Conservation (phyloP, 2,797 vertebrate genomes). For the Sphenopsis melanotis region DNA sequence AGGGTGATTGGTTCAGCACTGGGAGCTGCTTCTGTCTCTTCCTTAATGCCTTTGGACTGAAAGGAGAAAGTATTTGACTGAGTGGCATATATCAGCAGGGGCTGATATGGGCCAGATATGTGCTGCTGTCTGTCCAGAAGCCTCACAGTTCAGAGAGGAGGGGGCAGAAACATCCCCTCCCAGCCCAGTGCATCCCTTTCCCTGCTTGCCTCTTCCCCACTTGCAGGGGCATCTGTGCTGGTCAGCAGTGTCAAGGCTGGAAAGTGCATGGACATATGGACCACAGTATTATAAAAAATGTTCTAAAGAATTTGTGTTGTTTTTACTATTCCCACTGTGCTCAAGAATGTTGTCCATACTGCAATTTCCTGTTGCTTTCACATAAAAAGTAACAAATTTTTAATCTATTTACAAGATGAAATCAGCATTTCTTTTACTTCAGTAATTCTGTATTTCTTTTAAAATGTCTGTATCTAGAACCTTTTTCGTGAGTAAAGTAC, state of each 20-base stretch:
- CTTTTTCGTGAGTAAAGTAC: background rate
- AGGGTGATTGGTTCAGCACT: background rate
- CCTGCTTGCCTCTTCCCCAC: accelerated
- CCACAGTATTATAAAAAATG: background rate
- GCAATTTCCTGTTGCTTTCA: background rate
- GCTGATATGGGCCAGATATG: background rate
- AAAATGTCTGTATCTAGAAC: background rate
- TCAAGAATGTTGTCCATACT: background rate
- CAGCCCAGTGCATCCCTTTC: background rate
- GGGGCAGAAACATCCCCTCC: background rate
- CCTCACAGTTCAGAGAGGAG: background rate
- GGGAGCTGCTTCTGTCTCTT: background rate
- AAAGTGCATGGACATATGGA: background rate
- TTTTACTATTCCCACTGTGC: background rate
- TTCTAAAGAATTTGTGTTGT: background rate
- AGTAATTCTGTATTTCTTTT: background rate
- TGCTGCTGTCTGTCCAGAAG: background rate
- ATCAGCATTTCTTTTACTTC: background rate
- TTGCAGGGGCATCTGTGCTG: background rate
- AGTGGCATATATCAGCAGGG: accelerated
- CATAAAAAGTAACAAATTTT: background rate
- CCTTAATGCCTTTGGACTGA: background rate
- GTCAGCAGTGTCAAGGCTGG: accelerated
- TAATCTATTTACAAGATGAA: background rate
- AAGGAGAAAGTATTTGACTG: background rate